phyloP scores from a whole-genome alignment of 2,113 vertebrate species.

The Hippocampus comes region DNA sequence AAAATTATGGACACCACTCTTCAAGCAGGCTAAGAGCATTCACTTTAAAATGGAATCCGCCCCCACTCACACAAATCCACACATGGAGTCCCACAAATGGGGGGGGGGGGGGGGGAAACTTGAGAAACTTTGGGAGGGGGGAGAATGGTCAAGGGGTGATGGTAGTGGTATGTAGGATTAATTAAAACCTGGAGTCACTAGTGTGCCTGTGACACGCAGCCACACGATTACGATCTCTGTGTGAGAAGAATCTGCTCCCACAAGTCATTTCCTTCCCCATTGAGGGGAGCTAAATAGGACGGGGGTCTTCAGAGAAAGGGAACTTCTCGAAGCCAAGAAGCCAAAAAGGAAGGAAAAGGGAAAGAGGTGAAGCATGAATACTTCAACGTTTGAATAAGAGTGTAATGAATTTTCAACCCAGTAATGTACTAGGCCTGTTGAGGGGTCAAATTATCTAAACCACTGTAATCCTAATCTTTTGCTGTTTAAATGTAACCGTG shows the following conservation, averaged over 20 bases:
- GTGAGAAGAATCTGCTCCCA: slow-evolving; percentile 63
- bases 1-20: slow-evolving; percentile 31
- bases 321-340: slow-evolving; percentile 53
- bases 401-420: slow-evolving; percentile 73
- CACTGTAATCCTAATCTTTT: slow-evolving; percentile 79
- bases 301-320: slow-evolving; percentile 50
- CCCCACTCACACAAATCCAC: slow-evolving; percentile 3
- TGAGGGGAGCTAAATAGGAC: slow-evolving; percentile 39
- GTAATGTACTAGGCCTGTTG: slow-evolving; percentile 55
- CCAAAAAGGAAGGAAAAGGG: slow-evolving; percentile 20
- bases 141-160: slow-evolving; percentile 29
- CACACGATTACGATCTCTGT: slow-evolving; percentile 48
- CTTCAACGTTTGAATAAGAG: slow-evolving; percentile 62
- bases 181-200: slow-evolving; percentile 68
- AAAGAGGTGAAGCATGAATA: slow-evolving; percentile 48
- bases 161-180: slow-evolving; percentile 53
- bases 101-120: background rate
- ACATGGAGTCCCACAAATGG: slow-evolving; percentile 21
- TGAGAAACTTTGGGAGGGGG: slow-evolving; percentile 45
- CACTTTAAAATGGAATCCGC: background rate
- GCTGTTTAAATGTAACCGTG: slow-evolving; percentile 67
- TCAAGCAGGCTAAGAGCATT: slow-evolving; percentile 26
- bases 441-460: slow-evolving; percentile 77
- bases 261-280: slow-evolving; percentile 64
- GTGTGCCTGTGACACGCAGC: slow-evolving; percentile 57